Percentiles rank a stretch among this genome's conserved stretches.
Evolutionary conservation across 2,888 invertebrate species (phyloP).

Genomic region (Orthonevra nobilis): DNA sequence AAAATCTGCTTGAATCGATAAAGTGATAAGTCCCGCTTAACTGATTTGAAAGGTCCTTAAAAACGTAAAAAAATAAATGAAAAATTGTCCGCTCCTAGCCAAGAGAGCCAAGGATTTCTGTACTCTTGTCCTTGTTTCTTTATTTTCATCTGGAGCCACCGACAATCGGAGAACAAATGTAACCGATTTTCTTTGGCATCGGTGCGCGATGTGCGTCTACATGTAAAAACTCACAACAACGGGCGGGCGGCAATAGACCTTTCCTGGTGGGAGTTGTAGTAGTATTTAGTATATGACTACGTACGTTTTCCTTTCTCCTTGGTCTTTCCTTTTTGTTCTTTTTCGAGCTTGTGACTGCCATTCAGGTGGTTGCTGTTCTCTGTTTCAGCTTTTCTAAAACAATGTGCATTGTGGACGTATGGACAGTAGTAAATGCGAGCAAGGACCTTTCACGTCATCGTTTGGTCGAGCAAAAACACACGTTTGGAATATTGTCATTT

Average conservation of each 20-base stretch:
- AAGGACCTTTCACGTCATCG: slow-evolving; percentile 57
- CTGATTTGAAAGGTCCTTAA: too few species aligned
- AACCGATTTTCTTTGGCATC: slow-evolving; percentile 34
- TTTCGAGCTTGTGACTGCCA: slow-evolving; percentile 35
- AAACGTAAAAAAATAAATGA: too few species aligned
- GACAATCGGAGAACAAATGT: slow-evolving; percentile 36
- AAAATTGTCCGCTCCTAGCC: too few species aligned
- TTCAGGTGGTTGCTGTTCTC: slow-evolving; percentile 25
- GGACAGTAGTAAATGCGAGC: slow-evolving; percentile 24
- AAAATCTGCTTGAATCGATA: too few species aligned
- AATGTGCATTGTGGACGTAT: slow-evolving; percentile 13
- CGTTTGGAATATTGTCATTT: slow-evolving; percentile 57
- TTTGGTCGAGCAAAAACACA: slow-evolving; percentile 32
- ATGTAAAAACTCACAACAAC: slow-evolving; percentile 5
- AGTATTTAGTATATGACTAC: slow-evolving; percentile 35
- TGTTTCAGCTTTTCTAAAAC: slow-evolving; percentile 1
- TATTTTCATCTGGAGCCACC: slow-evolving; percentile 9
- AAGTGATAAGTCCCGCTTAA: too few species aligned
- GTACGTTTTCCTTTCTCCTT: slow-evolving; percentile 10
- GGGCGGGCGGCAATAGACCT: slow-evolving; percentile 33
- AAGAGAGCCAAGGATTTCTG: too few species aligned
- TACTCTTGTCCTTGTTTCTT: too few species aligned
- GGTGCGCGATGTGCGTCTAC: slow-evolving; percentile 1
- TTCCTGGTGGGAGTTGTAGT: slow-evolving; percentile 41
- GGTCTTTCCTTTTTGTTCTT: slow-evolving; percentile 9